phyloP scores from a whole-genome alignment of 2,113 vertebrate genomes.

The Corythoichthys intestinalis region DNA sequence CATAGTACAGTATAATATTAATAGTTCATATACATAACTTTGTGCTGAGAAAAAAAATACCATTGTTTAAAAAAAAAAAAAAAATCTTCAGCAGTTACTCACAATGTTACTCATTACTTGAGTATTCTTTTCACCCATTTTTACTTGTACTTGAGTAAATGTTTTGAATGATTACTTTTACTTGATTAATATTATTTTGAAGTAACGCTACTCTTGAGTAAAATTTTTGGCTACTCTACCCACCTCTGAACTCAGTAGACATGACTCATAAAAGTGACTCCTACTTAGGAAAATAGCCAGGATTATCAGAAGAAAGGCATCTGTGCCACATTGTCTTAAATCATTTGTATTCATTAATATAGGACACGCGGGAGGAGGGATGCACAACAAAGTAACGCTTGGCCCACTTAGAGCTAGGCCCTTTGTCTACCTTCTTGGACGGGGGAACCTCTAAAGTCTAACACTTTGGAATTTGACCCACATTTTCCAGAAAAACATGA shows the following conservation, averaged over 20 bases:
- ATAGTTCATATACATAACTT: too few relatives aligned
- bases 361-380: conserved; percentile 28
- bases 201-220: too few relatives aligned
- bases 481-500: not conserved
- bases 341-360: conserved; percentile 25
- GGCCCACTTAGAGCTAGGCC: conserved; percentile 12
- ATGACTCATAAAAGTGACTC: conserved; percentile 7
- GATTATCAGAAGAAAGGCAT: conserved; percentile 21
- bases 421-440: conserved; percentile 4
- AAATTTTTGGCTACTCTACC: too few relatives aligned
- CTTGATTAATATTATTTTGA: too few relatives aligned
- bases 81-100: too few relatives aligned
- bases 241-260: conserved; percentile 12
- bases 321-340: conserved; percentile 27
- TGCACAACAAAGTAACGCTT: conserved; percentile 12
- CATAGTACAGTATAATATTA: too few relatives aligned
- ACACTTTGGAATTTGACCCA: not conserved
- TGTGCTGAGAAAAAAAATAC: too few relatives aligned
- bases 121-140: too few relatives aligned
- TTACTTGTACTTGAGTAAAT: too few relatives aligned
- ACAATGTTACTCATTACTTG: too few relatives aligned
- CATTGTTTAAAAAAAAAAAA: too few relatives aligned
- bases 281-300: conserved; percentile 11
- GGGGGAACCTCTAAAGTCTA: not conserved
- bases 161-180: too few relatives aligned